Evolutionary conservation across 2,888 invertebrate genomes (phyloP).

Genomic region (Sphaerophoria taeniata): DNA sequence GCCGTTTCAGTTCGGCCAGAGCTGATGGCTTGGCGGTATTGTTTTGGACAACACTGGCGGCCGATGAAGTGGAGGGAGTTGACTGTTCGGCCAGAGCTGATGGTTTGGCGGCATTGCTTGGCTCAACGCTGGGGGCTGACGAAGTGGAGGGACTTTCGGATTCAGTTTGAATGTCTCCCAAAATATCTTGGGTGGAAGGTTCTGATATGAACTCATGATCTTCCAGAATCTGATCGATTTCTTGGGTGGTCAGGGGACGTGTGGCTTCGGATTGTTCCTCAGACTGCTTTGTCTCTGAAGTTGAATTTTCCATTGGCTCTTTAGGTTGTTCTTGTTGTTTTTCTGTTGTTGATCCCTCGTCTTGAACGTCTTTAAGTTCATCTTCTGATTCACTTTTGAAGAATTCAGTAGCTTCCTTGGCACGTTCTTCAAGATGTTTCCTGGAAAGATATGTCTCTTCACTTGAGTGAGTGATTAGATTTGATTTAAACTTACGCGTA

Average conservation of each 20-base stretch:
- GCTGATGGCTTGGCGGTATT: background rate
- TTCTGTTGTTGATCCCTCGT: conserved; percentile 43
- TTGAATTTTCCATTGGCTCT: background rate
- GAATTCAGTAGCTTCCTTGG: conserved; percentile 89
- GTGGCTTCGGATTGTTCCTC: background rate
- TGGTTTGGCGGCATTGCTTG: background rate
- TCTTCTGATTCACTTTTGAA: conserved; percentile 87
- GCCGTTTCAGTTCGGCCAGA: conserved; percentile 47
- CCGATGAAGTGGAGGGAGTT: conserved; percentile 66
- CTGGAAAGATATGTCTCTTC: conserved; percentile 80
- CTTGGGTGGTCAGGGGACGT: conserved; percentile 6
- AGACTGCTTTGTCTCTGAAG: background rate
- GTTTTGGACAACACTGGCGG: background rate
- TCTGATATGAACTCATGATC: conserved; percentile 8
- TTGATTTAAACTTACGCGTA: conserved; percentile 85
- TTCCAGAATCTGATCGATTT: conserved; percentile 18
- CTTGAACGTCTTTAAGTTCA: conserved; percentile 70
- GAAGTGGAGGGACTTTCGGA: conserved; percentile 65
- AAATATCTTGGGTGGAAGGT: conserved; percentile 37
- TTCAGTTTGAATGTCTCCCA: conserved; percentile 27
- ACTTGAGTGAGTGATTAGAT: background rate
- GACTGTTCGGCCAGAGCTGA: conserved; percentile 58
- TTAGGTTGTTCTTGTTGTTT: conserved; percentile 13
- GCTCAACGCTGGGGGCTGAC: background rate
- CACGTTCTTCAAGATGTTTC: conserved; percentile 87